Evolutionary conservation across 2,113 vertebrate species (phyloP).

Genomic region (Periophthalmus modestus): DNA sequence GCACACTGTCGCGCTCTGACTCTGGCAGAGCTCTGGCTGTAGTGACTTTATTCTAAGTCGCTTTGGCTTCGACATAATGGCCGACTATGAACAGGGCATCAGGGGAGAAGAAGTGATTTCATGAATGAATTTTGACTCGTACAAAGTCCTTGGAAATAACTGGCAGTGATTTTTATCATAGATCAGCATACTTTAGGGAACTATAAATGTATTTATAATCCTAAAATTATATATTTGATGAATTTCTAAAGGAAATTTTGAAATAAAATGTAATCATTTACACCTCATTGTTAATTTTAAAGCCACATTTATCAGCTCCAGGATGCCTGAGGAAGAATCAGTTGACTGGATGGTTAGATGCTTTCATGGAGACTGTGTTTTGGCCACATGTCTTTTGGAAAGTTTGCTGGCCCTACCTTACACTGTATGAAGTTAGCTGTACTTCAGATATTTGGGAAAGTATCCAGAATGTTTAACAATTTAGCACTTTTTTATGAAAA

Average conservation of each 20-base stretch:
- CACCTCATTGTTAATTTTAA: constrained; percentile 10
- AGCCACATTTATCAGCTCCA: constrained; percentile 27
- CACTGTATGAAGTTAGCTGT: not conserved
- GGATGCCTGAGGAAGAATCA: not conserved
- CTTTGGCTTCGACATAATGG: constrained; percentile 38
- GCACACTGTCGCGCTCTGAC: constrained; percentile 29
- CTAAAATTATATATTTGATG: not conserved
- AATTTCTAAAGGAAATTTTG: not conserved
- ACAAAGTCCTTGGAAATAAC: constrained; percentile 33
- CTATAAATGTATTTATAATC: not conserved
- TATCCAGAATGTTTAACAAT: not conserved
- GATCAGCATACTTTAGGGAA: constrained; percentile 4
- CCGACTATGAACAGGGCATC: constrained; percentile 29
- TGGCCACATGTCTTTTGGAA: not conserved
- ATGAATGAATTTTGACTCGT: constrained; percentile 26
- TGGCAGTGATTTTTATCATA: constrained; percentile 41
- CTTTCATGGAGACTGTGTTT: not conserved
- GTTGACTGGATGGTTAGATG: not conserved
- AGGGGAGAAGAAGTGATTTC: constrained; percentile 31
- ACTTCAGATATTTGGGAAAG: not conserved
- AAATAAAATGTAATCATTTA: not conserved
- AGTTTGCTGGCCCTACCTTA: not conserved
- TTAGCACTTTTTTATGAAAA: constrained; percentile 3
- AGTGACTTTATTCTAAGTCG: constrained; percentile 22
- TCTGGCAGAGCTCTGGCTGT: constrained; percentile 44